Evolutionary conservation across 2,113 vertebrate genomes (phyloP).

Genomic region (Trochalopteron elliotii): DNA sequence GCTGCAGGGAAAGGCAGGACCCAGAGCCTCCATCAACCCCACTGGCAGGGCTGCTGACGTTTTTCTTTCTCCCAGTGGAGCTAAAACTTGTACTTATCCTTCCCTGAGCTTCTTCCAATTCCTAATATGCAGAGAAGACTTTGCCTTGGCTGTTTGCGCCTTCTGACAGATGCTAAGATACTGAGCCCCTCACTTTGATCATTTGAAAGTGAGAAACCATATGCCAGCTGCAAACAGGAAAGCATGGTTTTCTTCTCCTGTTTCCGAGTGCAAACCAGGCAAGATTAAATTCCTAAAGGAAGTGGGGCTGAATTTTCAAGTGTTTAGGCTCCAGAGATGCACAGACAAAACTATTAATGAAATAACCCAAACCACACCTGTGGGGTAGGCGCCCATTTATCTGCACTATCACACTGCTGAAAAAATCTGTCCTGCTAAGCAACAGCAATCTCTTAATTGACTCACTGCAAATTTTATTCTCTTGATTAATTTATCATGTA

Average conservation of each 20-base stretch:
- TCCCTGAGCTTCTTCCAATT: background rate
- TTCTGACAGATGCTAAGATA: background rate
- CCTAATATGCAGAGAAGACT: background rate
- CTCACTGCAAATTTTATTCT: background rate
- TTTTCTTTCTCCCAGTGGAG: background rate
- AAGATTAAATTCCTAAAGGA: background rate
- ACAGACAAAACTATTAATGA: constrained; percentile 28
- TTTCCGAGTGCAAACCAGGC: background rate
- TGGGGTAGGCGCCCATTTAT: background rate
- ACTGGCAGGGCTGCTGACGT: background rate
- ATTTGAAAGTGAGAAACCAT: constrained; percentile 9
- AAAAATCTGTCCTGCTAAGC: background rate
- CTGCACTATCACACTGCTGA: background rate
- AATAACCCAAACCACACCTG: background rate
- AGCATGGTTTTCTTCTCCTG: background rate
- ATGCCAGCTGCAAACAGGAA: background rate
- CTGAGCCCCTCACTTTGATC: background rate
- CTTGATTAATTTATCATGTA: background rate
- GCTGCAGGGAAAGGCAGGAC: background rate
- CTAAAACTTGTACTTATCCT: background rate
- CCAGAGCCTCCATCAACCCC: accelerated
- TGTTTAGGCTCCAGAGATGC: constrained; percentile 28
- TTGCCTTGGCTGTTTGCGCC: background rate
- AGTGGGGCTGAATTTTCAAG: background rate
- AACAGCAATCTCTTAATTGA: background rate